phyloP scores from a whole-genome alignment of 2,113 vertebrate genomes.

The Budorcas taxicolor region DNA sequence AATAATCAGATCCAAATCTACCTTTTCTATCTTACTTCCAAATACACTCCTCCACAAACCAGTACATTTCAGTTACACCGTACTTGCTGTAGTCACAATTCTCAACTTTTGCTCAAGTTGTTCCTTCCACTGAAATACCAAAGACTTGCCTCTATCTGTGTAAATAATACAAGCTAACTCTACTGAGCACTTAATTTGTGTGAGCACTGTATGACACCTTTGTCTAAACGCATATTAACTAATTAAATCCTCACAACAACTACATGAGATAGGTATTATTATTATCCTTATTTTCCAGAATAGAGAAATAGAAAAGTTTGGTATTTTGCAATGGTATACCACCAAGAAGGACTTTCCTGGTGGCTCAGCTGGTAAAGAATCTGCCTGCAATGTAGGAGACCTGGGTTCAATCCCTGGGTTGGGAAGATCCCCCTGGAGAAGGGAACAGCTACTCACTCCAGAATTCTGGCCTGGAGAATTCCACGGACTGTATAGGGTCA shows the following conservation, averaged over 20 bases:
- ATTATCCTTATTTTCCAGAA: background rate
- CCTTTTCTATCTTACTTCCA: background rate
- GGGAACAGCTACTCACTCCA: background rate
- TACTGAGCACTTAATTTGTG: background rate
- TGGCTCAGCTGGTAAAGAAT: background rate
- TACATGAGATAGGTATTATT: background rate
- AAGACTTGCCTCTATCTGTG: background rate
- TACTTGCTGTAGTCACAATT: background rate
- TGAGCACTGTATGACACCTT: background rate
- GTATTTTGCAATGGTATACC: background rate
- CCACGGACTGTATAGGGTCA: background rate
- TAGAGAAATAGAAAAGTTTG: background rate
- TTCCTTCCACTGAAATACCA: background rate
- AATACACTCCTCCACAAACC: background rate
- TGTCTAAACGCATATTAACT: background rate
- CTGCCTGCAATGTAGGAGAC: background rate
- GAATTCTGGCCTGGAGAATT: background rate
- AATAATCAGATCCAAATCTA: background rate
- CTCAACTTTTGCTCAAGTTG: background rate
- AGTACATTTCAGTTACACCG: background rate
- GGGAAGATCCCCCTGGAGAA: background rate
- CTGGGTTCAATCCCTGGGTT: background rate
- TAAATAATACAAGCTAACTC: constrained; percentile 1
- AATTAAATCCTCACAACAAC: background rate
- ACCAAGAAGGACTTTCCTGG: background rate